Base-by-base conservation (phyloP, 2,888 invertebrate species). In the Iselma pallidipennis region DNA sequence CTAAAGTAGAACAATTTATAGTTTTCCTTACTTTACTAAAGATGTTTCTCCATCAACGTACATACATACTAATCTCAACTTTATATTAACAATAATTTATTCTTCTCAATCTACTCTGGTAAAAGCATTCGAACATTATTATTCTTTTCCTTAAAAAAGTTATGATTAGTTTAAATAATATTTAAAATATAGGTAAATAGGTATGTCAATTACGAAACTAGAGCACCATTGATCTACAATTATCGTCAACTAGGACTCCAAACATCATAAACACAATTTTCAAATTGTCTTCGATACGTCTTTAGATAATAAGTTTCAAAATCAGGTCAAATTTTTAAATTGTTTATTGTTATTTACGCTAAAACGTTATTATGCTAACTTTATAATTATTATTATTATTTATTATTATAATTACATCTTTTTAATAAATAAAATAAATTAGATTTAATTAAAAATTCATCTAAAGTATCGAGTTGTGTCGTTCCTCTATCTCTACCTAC, bases 381-480 rank as follows among this genome's bases (percentile, higher is more conserved):
- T n/a, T n/a, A n/a, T n/a, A n/a, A 9, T 33, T 42, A 53, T 16
- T n/a, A 25, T 53, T 14, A 51, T 19, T 29, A n/a, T n/a, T 42
- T 55, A 55, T 55, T 55, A 45, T 55, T 55, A 55, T 26, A 26
- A 45, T 25, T 14, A 23, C n/a, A 31, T 14, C 5, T 55, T n/a
- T n/a, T 42, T 55, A 12, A 25, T 51, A 45, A 55, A 60, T 42
- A 42, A 51, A 55, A 60, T 55, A 51, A 60, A 51, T 50, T 12
- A 49, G 48, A 57, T 61, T 61, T 61, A 61, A 61, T 61, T 61
- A 57, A 61, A 57, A 53, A 53, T 57, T 57, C 57, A 61, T 53
- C 49, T 55, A 26, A 49, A 31, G 21, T 23, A 49, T 23, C 49
- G 25, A 14, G 33, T 29, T 52, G 28, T 33, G 9, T 31, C 23